Conservation (phyloP, 2,797 vertebrate genomes). For the Lindbergichthys nudifrons region DNA sequence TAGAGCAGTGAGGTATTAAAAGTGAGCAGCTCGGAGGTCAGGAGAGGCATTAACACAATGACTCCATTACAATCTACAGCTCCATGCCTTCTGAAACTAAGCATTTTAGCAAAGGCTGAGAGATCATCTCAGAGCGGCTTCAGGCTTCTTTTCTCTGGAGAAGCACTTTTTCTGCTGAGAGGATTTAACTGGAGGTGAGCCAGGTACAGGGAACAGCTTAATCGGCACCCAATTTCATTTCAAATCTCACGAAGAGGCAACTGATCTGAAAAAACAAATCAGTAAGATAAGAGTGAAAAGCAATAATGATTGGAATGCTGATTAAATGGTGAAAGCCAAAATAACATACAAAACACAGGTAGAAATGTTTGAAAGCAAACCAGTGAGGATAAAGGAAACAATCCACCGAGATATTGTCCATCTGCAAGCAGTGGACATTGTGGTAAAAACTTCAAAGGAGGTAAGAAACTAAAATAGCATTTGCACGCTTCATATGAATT, state of each 20-base stretch:
- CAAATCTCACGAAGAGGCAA: slow-evolving; percentile 13
- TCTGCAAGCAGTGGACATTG: background rate
- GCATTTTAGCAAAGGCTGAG: slow-evolving; percentile 47
- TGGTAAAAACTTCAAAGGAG: background rate
- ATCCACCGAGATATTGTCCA: background rate
- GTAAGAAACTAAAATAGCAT: background rate
- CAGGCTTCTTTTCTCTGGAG: slow-evolving; percentile 36
- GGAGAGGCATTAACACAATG: slow-evolving; percentile 50
- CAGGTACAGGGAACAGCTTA: slow-evolving; percentile 35
- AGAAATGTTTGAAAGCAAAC: background rate
- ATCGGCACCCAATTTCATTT: slow-evolving; percentile 34
- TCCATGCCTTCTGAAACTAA: slow-evolving; percentile 51
- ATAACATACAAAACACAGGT: background rate
- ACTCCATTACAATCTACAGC: slow-evolving; percentile 62
- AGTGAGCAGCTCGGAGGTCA: slow-evolving; percentile 29
- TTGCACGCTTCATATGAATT: background rate
- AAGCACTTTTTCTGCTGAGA: slow-evolving; percentile 55
- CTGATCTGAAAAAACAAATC: slow-evolving; percentile 7
- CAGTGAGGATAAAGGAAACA: background rate
- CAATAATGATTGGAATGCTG: background rate
- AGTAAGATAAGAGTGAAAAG: slow-evolving; percentile 10
- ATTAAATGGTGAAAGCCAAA: background rate
- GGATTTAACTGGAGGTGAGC: slow-evolving; percentile 56
- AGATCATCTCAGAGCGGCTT: slow-evolving; percentile 52
- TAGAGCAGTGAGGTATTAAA: slow-evolving; percentile 27